Base-by-base conservation (phyloP, 2,113 vertebrate genomes). In the Notiomystis cincta region DNA sequence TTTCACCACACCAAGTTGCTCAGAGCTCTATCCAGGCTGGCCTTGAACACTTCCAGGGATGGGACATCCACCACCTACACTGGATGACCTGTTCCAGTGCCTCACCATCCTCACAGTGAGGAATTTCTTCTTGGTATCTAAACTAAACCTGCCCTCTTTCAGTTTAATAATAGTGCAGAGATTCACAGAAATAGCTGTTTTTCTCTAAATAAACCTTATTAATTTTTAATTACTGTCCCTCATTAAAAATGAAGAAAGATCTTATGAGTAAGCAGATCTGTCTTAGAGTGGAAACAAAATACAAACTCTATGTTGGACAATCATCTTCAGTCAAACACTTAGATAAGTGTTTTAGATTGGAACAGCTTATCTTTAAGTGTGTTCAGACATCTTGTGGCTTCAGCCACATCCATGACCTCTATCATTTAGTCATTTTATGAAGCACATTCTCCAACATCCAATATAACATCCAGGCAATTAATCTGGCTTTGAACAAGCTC, bases 161-260 rank as follows among this genome's bases (percentile, higher is more conserved):
- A 42, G 48, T 62, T 83, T 70, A 70, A 83, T 70, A 62, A 71
- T 62, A 81, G 27, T 22, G 16, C 38, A 66, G 37, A 67, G 33
- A 28, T 73, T 89, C 73, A 89, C 61, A 82, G 31, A 83, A 90
- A 84, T 40, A 31, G 13, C 47, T 61, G 5, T 0, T 95, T 91
- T 91, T 60, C 69, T 50, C 57, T 71, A 91, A 91, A 95, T 92
- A 95, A 84, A 70, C 9, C 19, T 69, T 54, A 81, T 84, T 58
- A 71, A 78, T 84, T 87, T 95, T 95, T 87, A 40, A 95, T 78
- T 87, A 14, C 13, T 40, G 4, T 40, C 7, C 24, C 15, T 94
- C 81, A 93, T 94, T 91, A 95, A 91, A 94, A 95, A 87, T 91
- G 1, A 76, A 90, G 30, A 30, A 94, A 40, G 28, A 73, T 78